Percentiles rank a stretch among this genome's conserved stretches.
phyloP scores from a whole-genome alignment of 2,888 invertebrate genomes.

The Nomada ruficornis region DNA sequence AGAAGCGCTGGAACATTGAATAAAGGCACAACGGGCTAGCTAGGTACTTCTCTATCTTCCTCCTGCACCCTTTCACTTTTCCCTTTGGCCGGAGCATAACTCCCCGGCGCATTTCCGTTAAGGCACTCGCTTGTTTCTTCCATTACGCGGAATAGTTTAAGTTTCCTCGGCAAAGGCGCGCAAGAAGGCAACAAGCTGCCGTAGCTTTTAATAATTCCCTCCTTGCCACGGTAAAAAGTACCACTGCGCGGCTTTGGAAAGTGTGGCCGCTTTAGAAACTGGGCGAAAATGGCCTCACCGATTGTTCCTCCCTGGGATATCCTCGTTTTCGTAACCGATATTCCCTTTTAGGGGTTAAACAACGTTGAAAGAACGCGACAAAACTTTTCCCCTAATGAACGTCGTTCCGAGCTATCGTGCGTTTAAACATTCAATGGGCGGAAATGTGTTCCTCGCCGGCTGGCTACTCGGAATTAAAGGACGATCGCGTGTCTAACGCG shows the following conservation, averaged over 20 bases:
- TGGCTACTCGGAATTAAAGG: constrained; percentile 15
- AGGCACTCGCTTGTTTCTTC: neutral
- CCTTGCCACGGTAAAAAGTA: neutral
- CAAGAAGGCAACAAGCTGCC: constrained; percentile 3
- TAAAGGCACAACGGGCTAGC: neutral
- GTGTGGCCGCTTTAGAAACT: neutral
- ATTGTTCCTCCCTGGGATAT: neutral
- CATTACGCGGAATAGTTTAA: constrained; percentile 36
- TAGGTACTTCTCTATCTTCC: neutral
- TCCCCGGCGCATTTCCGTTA: constrained; percentile 5
- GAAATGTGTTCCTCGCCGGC: neutral
- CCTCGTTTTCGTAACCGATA: neutral
- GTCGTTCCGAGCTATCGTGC: neutral
- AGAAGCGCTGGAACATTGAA: neutral
- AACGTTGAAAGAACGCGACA: neutral
- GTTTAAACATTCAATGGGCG: constrained; percentile 2
- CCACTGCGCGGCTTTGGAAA: neutral
- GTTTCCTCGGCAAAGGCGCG: neutral
- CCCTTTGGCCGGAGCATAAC: neutral
- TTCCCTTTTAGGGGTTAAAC: neutral
- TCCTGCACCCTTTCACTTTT: neutral
- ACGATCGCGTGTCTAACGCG: constrained; percentile 29
- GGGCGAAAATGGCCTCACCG: constrained; percentile 5
- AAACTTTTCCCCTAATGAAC: neutral
- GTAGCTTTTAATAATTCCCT: constrained; percentile 40